Evolutionary conservation across 2,888 invertebrate species (phyloP).

Genomic region (Chalcis sispes): DNA sequence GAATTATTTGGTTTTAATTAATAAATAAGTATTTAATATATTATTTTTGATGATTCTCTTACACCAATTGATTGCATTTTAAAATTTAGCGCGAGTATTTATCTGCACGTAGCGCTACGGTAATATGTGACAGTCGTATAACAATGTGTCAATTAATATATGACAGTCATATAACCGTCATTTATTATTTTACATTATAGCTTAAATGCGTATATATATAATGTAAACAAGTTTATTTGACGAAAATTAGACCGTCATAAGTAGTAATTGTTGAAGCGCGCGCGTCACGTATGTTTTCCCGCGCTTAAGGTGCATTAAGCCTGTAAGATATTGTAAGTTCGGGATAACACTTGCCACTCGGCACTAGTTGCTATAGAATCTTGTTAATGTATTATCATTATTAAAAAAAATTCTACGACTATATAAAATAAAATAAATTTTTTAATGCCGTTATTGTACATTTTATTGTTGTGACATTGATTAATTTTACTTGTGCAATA

Average conservation of each 20-base stretch:
- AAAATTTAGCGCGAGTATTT: no score
- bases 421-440: not conserved
- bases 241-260: not conserved
- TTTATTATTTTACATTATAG: no score
- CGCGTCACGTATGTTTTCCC: conserved; percentile 36
- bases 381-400: conserved; percentile 20
- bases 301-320: conserved; percentile 23
- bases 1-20: no score
- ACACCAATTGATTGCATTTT: no score
- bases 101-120: no score
- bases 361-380: conserved; percentile 9
- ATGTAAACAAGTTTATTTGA: not conserved
- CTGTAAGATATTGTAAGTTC: no score
- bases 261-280: not conserved
- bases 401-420: not conserved
- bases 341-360: conserved; percentile 6
- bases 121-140: no score
- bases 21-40: no score
- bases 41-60: no score
- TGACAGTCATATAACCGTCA: not conserved
- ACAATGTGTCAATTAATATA: no score
- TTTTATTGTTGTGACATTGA: not conserved
- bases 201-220: no score
- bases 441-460: not conserved
- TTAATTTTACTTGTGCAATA: not conserved